phyloP scores from a whole-genome alignment of 2,797 vertebrate genomes.

The Falco concolor region DNA sequence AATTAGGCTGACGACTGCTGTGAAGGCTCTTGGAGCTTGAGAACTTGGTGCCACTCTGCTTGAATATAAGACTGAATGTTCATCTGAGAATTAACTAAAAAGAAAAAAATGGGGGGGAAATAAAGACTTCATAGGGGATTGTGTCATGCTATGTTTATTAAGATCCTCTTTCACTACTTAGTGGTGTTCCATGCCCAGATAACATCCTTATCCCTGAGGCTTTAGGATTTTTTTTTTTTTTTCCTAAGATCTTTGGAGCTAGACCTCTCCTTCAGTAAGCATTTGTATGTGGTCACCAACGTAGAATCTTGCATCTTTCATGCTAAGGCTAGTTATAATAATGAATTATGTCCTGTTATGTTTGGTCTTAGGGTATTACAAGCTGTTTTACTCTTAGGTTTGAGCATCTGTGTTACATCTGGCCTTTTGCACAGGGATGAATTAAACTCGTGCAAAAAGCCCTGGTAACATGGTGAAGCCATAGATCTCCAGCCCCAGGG shows the following conservation, averaged over 20 bases:
- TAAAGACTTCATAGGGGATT: neutral
- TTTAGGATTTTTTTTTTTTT: neutral
- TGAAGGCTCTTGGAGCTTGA: neutral
- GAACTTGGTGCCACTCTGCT: neutral
- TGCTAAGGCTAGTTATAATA: neutral
- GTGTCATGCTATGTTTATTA: neutral
- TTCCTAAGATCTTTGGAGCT: neutral
- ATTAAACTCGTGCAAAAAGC: neutral
- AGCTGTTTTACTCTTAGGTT: neutral
- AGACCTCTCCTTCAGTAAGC: neutral
- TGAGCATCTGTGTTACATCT: neutral
- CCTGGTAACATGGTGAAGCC: neutral
- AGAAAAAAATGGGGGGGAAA: neutral
- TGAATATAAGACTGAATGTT: neutral
- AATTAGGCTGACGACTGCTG: neutral
- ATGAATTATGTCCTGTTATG: neutral
- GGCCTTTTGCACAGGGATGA: neutral
- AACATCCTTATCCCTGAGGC: neutral
- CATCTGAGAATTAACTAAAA: neutral
- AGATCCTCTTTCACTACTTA: neutral
- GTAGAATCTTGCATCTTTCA: neutral
- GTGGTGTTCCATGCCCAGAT: neutral
- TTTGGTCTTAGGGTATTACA: neutral
- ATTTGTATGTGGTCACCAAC: neutral
- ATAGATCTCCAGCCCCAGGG: neutral